phyloP scores from a whole-genome alignment of 2,888 invertebrate species.

The Diarsia rubi region DNA sequence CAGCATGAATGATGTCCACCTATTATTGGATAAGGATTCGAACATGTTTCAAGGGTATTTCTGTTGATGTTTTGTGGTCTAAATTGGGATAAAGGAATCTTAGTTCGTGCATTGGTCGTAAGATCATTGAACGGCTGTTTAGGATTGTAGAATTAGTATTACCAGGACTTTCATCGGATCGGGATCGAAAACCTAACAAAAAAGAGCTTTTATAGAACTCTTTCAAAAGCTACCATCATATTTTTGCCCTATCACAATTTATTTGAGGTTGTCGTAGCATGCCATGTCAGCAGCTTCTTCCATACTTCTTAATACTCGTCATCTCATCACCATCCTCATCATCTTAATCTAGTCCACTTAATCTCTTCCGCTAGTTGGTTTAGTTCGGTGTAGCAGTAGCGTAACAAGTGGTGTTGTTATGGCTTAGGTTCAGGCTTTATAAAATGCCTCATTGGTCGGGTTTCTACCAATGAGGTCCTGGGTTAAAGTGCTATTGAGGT shows the following conservation, averaged over 20 bases:
- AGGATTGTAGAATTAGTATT: not conserved
- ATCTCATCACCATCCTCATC: not conserved
- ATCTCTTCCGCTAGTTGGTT: not conserved
- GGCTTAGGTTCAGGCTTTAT: not conserved
- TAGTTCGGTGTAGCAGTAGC: not conserved
- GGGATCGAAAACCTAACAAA: not conserved
- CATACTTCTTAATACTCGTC: no score
- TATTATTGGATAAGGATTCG: slow-evolving; percentile 5
- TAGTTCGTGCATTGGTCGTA: not conserved
- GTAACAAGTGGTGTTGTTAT: not conserved
- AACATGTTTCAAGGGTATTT: slow-evolving; percentile 25
- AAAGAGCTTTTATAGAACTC: not conserved
- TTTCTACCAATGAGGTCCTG: no score
- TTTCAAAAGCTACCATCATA: not conserved
- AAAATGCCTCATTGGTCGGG: not conserved
- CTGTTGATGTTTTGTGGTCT: slow-evolving; percentile 28
- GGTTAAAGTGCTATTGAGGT: not conserved
- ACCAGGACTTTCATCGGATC: no score
- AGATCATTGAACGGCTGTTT: not conserved
- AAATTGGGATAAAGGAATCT: slow-evolving; percentile 18
- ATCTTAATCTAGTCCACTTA: not conserved
- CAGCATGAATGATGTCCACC: not conserved
- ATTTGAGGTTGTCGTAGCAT: no score
- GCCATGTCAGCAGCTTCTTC: no score
- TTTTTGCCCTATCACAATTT: no score